Evolutionary conservation across 2,888 invertebrate species (phyloP).

Genomic region (Drosophila fungiperda): DNA sequence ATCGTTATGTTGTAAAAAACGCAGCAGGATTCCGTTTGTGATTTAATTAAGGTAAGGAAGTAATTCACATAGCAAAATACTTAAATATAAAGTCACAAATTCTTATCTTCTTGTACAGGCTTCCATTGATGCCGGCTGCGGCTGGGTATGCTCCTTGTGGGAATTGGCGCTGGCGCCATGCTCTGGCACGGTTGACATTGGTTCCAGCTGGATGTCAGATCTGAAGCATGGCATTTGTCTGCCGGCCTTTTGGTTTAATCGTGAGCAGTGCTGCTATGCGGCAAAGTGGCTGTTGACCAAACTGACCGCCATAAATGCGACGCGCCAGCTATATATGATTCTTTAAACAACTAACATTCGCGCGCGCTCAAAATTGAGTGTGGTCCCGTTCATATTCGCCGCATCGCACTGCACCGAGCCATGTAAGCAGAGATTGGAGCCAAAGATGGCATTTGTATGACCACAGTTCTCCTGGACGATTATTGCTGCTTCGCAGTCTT

Average conservation of each 20-base stretch:
- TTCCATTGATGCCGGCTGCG: slow-evolving; percentile 99
- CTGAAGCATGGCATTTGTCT: slow-evolving; percentile 98
- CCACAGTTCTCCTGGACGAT: slow-evolving; percentile 94
- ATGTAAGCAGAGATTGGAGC: slow-evolving; percentile 95
- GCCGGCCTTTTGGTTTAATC: slow-evolving; percentile 98
- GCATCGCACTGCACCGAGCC: slow-evolving; percentile 98
- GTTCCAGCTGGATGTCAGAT: slow-evolving; percentile 99
- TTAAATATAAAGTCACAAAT: neutral
- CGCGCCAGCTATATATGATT: slow-evolving; percentile 93
- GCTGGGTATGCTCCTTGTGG: slow-evolving; percentile 99
- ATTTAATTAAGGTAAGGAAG: slow-evolving; percentile 89
- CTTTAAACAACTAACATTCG: slow-evolving; percentile 89
- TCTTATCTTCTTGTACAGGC: slow-evolving; percentile 86
- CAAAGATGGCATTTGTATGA: slow-evolving; percentile 96
- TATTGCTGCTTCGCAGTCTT: slow-evolving; percentile 93
- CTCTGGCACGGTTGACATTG: slow-evolving; percentile 98
- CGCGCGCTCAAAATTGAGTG: slow-evolving; percentile 94
- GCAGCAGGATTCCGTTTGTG: slow-evolving; percentile 95
- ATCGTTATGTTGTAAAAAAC: slow-evolving; percentile 96
- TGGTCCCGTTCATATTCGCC: slow-evolving; percentile 96
- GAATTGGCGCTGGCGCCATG: slow-evolving; percentile 95
- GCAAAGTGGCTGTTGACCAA: slow-evolving; percentile 91
- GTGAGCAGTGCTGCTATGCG: slow-evolving; percentile 99
- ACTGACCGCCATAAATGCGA: slow-evolving; percentile 92
- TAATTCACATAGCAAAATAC: neutral